A percentile compares a stretch with the other conserved stretches of the same genome.
Evolutionary conservation across 1,140 invertebrate species (phyloP).

Genomic region (Archivesica marissinica): DNA sequence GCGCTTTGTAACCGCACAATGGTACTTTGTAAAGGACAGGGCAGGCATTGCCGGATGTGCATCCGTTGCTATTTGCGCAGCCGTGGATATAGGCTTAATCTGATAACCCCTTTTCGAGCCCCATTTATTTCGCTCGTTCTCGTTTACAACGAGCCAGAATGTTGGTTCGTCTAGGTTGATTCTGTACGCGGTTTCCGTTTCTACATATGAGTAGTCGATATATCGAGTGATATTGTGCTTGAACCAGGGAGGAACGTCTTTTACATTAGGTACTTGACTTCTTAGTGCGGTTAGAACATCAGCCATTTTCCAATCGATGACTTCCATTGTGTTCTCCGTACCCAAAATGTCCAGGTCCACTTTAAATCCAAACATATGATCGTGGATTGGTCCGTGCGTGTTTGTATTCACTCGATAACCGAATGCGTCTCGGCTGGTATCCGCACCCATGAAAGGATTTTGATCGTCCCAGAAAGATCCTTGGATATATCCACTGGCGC

Average conservation of each 20-base stretch:
- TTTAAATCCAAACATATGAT: constrained; percentile 77
- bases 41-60: constrained; percentile 57
- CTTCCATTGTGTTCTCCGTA: constrained; percentile 70
- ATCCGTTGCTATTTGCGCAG: constrained; percentile 43
- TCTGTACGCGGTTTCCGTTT: constrained; percentile 42
- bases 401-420: constrained; percentile 66
- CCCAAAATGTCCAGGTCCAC: constrained; percentile 73
- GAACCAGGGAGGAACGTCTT: constrained; percentile 45
- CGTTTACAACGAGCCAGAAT: constrained; percentile 61
- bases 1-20: constrained; percentile 59
- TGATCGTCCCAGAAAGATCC: constrained; percentile 62
- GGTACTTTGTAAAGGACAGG: constrained; percentile 61
- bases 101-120: constrained; percentile 55
- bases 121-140: constrained; percentile 63
- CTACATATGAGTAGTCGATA: constrained; percentile 54
- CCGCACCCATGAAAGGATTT: constrained; percentile 49
- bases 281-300: constrained; percentile 52
- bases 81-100: constrained; percentile 43
- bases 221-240: constrained; percentile 58
- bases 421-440: constrained; percentile 60
- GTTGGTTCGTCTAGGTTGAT: constrained; percentile 41
- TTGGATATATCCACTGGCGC: constrained; percentile 69
- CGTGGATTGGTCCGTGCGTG: constrained; percentile 71
- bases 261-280: constrained; percentile 25
- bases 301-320: constrained; percentile 52